Evolutionary conservation across 2,113 vertebrate species (phyloP).

Genomic region (Dolichotis patagonum): DNA sequence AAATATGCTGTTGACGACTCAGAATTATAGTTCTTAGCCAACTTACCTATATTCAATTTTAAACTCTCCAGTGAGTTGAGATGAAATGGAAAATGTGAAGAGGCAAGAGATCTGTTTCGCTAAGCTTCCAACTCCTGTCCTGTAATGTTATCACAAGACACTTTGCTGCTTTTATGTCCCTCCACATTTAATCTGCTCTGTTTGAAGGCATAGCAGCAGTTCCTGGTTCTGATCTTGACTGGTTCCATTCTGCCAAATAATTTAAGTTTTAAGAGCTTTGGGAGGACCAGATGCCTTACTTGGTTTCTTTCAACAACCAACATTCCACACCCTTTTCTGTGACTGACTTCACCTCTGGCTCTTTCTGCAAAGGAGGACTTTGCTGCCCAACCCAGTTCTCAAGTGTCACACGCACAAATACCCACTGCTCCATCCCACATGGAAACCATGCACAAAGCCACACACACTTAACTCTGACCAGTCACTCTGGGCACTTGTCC

Average conservation of each 20-base stretch:
- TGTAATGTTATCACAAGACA: not conserved
- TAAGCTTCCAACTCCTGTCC: not conserved
- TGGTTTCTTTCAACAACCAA: not conserved
- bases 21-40: slow-evolving; percentile 74
- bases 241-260: not conserved
- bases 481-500: no score
- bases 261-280: not conserved
- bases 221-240: not conserved
- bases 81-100: slow-evolving; percentile 72
- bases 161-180: not conserved
- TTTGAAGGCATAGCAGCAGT: not conserved
- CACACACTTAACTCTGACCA: not conserved
- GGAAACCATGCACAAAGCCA: not conserved
- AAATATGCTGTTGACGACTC: slow-evolving; percentile 54
- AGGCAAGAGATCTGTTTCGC: not conserved
- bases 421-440: not conserved
- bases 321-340: not conserved
- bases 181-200: not conserved
- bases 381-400: not conserved
- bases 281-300: not conserved
- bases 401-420: not conserved
- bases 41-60: slow-evolving; percentile 73
- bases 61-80: slow-evolving; percentile 71
- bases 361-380: not conserved
- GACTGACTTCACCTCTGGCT: not conserved